phyloP scores from a whole-genome alignment of 2,888 invertebrate genomes.

The Coelinius sp. region DNA sequence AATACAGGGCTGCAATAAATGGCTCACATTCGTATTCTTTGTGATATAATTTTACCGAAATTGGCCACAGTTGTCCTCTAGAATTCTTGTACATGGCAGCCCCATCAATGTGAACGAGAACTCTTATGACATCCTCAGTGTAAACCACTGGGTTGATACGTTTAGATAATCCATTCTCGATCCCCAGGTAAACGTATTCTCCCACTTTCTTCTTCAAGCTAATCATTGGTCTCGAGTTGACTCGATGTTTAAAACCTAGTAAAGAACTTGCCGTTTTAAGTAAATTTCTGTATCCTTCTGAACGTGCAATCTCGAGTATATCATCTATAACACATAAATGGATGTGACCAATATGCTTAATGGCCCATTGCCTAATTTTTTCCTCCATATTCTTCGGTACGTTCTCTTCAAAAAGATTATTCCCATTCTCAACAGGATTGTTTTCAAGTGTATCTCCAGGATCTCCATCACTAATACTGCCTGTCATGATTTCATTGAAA shows the following conservation, averaged over 20 bases:
- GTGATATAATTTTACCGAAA: slow-evolving; percentile 21
- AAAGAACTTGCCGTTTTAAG: not conserved
- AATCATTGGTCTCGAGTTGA: slow-evolving; percentile 10
- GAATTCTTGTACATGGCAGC: slow-evolving; percentile 34
- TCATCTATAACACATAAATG: not conserved
- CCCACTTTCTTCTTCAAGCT: slow-evolving; percentile 26
- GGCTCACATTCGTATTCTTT: not conserved
- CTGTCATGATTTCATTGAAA: not conserved
- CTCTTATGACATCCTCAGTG: slow-evolving; percentile 10
- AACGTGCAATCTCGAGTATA: not conserved
- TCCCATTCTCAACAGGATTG: not conserved
- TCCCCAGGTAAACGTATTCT: slow-evolving; percentile 35
- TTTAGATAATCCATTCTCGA: slow-evolving; percentile 19
- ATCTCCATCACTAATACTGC: not conserved
- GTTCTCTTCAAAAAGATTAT: not conserved
- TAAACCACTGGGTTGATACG: slow-evolving; percentile 7
- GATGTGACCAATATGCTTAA: not conserved
- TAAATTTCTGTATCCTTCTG: not conserved
- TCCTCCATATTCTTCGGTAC: not conserved
- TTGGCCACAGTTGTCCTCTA: slow-evolving; percentile 41
- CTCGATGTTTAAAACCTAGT: not conserved
- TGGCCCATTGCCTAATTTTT: not conserved
- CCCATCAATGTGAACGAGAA: slow-evolving; percentile 37
- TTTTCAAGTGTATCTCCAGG: too few relatives aligned
- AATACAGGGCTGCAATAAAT: slow-evolving; percentile 21